phyloP scores from a whole-genome alignment of 2,113 vertebrate genomes.

The Illadopsis cleaveri region DNA sequence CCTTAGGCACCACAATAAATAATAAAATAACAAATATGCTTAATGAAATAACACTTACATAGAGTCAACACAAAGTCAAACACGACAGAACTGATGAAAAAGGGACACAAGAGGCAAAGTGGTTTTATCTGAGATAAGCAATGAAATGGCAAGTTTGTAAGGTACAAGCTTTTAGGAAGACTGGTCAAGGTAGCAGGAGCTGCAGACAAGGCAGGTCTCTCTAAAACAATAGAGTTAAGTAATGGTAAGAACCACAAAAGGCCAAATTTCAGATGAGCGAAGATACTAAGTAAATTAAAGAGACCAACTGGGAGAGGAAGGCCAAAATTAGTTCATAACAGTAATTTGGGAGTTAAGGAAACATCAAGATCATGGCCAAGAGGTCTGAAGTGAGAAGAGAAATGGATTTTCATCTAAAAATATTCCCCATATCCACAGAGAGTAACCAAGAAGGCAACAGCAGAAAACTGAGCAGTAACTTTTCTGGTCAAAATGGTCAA shows the following conservation, averaged over 20 bases:
- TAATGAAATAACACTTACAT: not conserved
- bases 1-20: slow-evolving; percentile 8
- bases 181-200: not conserved
- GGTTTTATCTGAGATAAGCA: not conserved
- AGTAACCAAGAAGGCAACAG: not conserved
- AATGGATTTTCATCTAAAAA: slow-evolving; percentile 15
- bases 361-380: not conserved
- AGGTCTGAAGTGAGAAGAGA: slow-evolving; percentile 54
- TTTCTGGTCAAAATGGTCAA: not conserved
- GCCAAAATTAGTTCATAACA: not conserved
- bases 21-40: slow-evolving; percentile 15
- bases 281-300: not conserved
- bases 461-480: not conserved
- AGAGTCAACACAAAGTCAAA: not conserved
- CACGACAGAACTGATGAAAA: not conserved
- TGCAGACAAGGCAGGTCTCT: slow-evolving; percentile 62
- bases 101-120: not conserved
- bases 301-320: not conserved
- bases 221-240: not conserved
- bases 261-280: not conserved
- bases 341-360: slow-evolving; percentile 33
- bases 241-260: not conserved
- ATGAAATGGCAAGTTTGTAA: not conserved
- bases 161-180: not conserved
- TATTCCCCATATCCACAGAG: not conserved